Percentiles rank a stretch among this genome's conserved stretches.
phyloP scores from a whole-genome alignment of 2,113 vertebrate species.

The Cavia aperea region DNA sequence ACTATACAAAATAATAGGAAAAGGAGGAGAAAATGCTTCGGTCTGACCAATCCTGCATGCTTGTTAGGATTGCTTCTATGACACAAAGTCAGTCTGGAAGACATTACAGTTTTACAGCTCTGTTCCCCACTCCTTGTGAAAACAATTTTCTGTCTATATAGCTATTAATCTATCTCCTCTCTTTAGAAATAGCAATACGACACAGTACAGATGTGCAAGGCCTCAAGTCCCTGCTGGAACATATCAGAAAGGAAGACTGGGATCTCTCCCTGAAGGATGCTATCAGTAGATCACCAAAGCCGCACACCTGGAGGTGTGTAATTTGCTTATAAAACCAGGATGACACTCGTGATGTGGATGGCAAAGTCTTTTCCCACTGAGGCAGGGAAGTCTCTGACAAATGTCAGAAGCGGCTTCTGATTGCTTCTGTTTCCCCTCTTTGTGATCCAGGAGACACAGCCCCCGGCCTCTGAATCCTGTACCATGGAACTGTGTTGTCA shows the following conservation, averaged over 20 bases:
- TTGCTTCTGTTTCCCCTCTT: not conserved
- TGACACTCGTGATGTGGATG: not conserved
- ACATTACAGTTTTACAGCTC: slow-evolving; percentile 44
- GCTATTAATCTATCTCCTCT: slow-evolving; percentile 50
- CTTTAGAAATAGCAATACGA: slow-evolving; percentile 38
- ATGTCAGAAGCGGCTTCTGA: too few relatives aligned
- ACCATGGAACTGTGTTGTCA: not conserved
- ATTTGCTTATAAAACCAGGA: not conserved
- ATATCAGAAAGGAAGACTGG: not conserved
- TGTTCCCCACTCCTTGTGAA: slow-evolving; percentile 51
- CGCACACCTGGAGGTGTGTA: not conserved
- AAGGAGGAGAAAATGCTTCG: not conserved
- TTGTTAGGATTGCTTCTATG: not conserved
- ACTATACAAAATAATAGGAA: not conserved
- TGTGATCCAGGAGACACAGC: not conserved
- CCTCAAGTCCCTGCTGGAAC: not conserved
- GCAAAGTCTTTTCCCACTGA: not conserved
- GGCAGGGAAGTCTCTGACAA: not conserved
- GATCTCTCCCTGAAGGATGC: not conserved
- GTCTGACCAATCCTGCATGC: not conserved
- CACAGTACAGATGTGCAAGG: not conserved
- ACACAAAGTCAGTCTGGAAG: slow-evolving; percentile 54
- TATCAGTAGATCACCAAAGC: not conserved
- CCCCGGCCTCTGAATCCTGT: not conserved
- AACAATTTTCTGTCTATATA: slow-evolving; percentile 58